Conservation (phyloP, 1,140 invertebrate species). For the Formica selysi region DNA sequence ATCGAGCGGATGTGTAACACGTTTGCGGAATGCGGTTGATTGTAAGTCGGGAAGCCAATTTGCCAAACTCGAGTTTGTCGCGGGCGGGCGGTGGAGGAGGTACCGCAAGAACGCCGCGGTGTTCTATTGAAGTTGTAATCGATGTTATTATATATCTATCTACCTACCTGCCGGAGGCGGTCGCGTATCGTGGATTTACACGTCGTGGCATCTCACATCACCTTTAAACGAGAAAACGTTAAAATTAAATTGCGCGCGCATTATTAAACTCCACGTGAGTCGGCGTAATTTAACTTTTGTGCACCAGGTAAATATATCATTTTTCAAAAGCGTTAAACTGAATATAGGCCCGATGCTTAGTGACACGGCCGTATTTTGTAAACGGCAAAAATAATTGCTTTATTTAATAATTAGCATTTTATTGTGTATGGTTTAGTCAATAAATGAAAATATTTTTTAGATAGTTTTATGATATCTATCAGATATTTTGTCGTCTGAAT, state of each 20-base stretch:
- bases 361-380: background rate
- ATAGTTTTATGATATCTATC: background rate
- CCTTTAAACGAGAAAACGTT: conserved; percentile 42
- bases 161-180: conserved; percentile 12
- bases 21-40: conserved; percentile 76
- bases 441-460: background rate
- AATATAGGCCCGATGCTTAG: background rate
- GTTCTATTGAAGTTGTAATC: conserved; percentile 72
- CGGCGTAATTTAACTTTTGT: conserved; percentile 37
- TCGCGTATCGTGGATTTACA: conserved; percentile 64
- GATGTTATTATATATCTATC: conserved; percentile 68
- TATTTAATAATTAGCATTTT: background rate
- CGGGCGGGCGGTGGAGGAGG: conserved; percentile 5
- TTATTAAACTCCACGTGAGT: conserved; percentile 55
- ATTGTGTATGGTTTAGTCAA: background rate
- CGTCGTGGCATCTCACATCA: conserved; percentile 36
- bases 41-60: conserved; percentile 76
- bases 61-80: conserved; percentile 73
- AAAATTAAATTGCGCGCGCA: conserved; percentile 67
- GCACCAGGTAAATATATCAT: background rate
- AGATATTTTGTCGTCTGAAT: background rate
- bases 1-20: conserved; percentile 64
- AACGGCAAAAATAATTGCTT: background rate
- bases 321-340: background rate
- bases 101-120: conserved; percentile 68